phyloP scores from a whole-genome alignment of 2,888 invertebrate genomes.

The Molorchus minor region DNA sequence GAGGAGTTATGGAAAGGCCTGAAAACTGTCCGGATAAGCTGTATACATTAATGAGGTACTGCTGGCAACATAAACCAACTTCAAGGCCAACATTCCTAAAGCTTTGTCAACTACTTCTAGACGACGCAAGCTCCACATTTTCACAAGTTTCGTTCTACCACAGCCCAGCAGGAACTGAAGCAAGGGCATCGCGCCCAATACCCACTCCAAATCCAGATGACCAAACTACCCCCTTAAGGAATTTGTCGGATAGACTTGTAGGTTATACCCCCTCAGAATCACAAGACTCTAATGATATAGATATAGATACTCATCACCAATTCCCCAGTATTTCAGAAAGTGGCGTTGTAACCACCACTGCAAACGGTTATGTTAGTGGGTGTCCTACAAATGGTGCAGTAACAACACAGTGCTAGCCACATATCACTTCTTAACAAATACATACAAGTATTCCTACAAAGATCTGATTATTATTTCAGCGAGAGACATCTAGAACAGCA shows the following conservation, averaged over 20 bases:
- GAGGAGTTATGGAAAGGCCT: slow-evolving; percentile 93
- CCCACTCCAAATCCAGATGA: slow-evolving; percentile 53
- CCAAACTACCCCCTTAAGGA: slow-evolving; percentile 58
- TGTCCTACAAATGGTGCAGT: slow-evolving; percentile 58
- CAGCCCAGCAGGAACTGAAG: slow-evolving; percentile 67
- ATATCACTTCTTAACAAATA: slow-evolving; percentile 44
- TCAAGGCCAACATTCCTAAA: slow-evolving; percentile 87
- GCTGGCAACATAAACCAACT: slow-evolving; percentile 88
- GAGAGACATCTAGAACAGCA: slow-evolving; percentile 38
- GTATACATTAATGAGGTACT: slow-evolving; percentile 89
- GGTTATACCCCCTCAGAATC: slow-evolving; percentile 47
- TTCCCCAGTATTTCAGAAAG: slow-evolving; percentile 56
- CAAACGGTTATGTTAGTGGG: slow-evolving; percentile 60
- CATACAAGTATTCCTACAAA: slow-evolving; percentile 35
- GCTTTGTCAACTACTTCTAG: slow-evolving; percentile 78
- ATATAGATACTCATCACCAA: slow-evolving; percentile 51
- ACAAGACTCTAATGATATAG: slow-evolving; percentile 48
- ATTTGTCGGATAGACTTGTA: slow-evolving; percentile 47
- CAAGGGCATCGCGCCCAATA: slow-evolving; percentile 56
- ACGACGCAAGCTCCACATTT: slow-evolving; percentile 70
- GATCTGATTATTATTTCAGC: slow-evolving; percentile 49
- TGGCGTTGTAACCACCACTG: slow-evolving; percentile 52
- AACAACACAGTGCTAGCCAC: slow-evolving; percentile 56
- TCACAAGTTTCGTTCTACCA: slow-evolving; percentile 72
- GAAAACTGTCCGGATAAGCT: slow-evolving; percentile 94